Base-by-base conservation (phyloP, 2,113 vertebrate species). In the Tenebrosternarchus preto region DNA sequence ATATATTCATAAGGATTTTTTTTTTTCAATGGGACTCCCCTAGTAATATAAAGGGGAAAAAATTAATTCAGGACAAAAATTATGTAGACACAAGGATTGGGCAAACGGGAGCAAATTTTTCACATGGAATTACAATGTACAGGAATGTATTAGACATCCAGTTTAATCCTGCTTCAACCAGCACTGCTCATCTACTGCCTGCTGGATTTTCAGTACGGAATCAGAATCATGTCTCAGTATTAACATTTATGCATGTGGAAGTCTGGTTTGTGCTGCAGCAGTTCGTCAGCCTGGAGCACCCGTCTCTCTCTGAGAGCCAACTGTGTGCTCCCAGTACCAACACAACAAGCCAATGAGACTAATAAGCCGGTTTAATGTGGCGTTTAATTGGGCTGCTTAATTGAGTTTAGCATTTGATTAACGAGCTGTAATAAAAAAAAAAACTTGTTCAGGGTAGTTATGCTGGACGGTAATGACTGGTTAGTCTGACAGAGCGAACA, bases 331-430 rank as follows among this genome's bases (percentile, higher is more conserved):
- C 87, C 88, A 86, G 90, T 89, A 91, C 83, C 85, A 76, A 87
- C 85, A 89, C 88, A 88, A 90, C 86, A 83, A 86, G 82, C 82
- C 87, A 86, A 71, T 91, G 90, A 93, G 86, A 82, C 74, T 74
- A 82, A 89, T 88, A 87, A 92, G 91, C 89, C 87, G 87, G 91
- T 91, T 91, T 91, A 92, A 93, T 92, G 90, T 88, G 86, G 86
- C 85, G 86, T 87, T 87, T 92, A 93, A 93, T 94, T 90, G 88
- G 78, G 83, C 86, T 69, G 86, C 87, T 89, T 92, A 92, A 93
- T 92, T 91, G 88, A 85, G 87, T 89, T 90, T 85, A 88, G 89
- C 85, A 86, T 90, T 89, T 91, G 89, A 93, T 92, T 92, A 89
- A 93, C 92, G 79, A 90, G 87, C 83, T 84, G 77, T 87, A 90